These are phyloP conservation scores for Hemiprocne comata DNA, from an alignment of 2,113 vertebrate genomes.

Conservation along the genomic window DNA sequence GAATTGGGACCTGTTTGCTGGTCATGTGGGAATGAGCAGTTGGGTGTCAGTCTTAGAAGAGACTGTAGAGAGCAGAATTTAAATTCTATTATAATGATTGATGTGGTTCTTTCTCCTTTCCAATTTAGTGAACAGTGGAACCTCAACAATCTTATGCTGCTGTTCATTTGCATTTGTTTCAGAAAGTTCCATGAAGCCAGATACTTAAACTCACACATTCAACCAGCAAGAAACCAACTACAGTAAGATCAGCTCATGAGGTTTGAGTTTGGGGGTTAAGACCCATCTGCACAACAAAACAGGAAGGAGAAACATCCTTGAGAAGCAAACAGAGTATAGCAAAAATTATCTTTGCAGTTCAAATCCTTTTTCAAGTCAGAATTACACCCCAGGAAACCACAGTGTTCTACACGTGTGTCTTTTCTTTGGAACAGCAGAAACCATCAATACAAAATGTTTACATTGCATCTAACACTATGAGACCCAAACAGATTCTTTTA, in stretches of 20 bases:
- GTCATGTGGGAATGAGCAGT: neutral
- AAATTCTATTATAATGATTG: neutral
- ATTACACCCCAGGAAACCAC: neutral
- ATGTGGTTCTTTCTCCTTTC: neutral
- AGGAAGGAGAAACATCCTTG: neutral
- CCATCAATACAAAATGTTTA: neutral
- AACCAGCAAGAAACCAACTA: neutral
- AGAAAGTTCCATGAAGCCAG: neutral
- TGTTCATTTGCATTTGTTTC: neutral
- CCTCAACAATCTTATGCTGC: neutral
- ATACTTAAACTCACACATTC: neutral
- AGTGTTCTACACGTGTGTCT: neutral
- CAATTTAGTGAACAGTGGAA: neutral
- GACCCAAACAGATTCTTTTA: neutral
- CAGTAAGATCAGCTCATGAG: neutral
- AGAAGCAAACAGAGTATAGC: neutral
- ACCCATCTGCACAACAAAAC: neutral
- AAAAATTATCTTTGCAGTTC: neutral
- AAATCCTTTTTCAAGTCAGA: neutral
- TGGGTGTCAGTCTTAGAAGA: fast-evolving
- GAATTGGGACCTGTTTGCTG: neutral
- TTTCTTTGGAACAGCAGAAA: neutral
- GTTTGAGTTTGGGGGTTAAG: neutral
- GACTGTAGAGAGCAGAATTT: neutral
- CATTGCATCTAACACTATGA: neutral